Base-by-base conservation (phyloP, 2,888 invertebrate species). In the Pinctada fucata region DNA sequence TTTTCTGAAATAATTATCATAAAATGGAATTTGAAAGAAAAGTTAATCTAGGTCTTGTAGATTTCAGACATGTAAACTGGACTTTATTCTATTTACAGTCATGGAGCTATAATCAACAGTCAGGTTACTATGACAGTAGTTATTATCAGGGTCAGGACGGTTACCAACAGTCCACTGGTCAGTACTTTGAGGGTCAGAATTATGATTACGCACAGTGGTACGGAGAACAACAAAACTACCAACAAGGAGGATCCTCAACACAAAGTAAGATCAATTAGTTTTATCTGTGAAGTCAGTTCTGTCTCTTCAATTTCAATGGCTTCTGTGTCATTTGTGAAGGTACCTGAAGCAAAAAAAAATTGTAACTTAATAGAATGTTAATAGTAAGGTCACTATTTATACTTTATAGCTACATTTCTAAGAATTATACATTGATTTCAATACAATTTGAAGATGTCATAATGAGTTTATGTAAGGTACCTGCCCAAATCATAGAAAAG, bases 121-220 rank as follows among this genome's bases (percentile, higher is more conserved):
- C 76, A 13, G 75, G 72, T 72, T 78, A 78, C 65, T 82, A 83
- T 67, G 75, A 80, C 66, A 73, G 79, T 16, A 76, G 74, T 8
- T 81, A 80, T 64, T 79, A 78, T 13, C 80, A 80, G 51, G 79
- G 79, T 50, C 51, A 70, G 58, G 79, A 79, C 16, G 87, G 84
- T 72, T 84, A 87, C 71, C 85, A 84, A 75, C 73, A 80, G 10
- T 82, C 84, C 48, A 82, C 83, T 72, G 82, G 81, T 16, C 87
- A 88, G 76, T 85, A 83, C 75, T 85, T 85, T 48, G 85, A 85
- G 63, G 80, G 82, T 51, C 87, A 87, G 82, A 82, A 78, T 73
- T 88, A 87, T 80, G 88, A 88, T 76, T 88, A 87, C 73, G 80
- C 85, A 8, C 82, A 82, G 64, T 88, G 85, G 75, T 88, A 89